Percentiles rank a stretch among this genome's conserved stretches.
Conservation (phyloP, 2,888 invertebrate genomes). For the Cepaea hortensis region DNA sequence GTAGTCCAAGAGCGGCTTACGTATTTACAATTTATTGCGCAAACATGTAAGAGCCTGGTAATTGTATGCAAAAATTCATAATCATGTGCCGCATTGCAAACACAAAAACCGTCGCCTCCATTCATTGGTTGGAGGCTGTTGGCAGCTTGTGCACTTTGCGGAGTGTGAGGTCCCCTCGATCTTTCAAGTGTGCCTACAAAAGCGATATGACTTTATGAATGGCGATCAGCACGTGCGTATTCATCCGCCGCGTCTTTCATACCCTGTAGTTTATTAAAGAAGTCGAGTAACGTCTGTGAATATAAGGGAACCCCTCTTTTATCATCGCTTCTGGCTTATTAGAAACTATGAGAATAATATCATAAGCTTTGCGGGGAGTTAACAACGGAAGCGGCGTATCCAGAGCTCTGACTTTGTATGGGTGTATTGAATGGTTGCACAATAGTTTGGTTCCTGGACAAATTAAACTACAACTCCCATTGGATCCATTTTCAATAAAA, state of each 20-base stretch:
- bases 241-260: background rate
- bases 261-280: slow-evolving; percentile 29
- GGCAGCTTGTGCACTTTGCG: background rate
- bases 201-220: slow-evolving; percentile 32
- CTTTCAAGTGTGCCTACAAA: background rate
- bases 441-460: background rate
- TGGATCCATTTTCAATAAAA: slow-evolving; percentile 20
- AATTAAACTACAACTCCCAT: slow-evolving; percentile 3
- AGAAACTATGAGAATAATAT: background rate
- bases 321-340: background rate
- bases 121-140: background rate
- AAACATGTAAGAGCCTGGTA: slow-evolving; percentile 24
- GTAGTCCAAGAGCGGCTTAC: background rate
- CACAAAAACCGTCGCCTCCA: slow-evolving; percentile 2
- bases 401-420: background rate
- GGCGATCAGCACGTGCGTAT: slow-evolving; percentile 4
- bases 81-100: slow-evolving; percentile 14
- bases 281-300: background rate
- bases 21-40: slow-evolving; percentile 34
- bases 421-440: background rate
- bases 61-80: slow-evolving; percentile 36
- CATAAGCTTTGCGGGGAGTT: background rate
- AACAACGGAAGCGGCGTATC: background rate
- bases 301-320: background rate
- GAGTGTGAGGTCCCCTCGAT: background rate